Evolutionary conservation across 1,140 invertebrate species (phyloP).

Genomic region (Drosophila teissieri): DNA sequence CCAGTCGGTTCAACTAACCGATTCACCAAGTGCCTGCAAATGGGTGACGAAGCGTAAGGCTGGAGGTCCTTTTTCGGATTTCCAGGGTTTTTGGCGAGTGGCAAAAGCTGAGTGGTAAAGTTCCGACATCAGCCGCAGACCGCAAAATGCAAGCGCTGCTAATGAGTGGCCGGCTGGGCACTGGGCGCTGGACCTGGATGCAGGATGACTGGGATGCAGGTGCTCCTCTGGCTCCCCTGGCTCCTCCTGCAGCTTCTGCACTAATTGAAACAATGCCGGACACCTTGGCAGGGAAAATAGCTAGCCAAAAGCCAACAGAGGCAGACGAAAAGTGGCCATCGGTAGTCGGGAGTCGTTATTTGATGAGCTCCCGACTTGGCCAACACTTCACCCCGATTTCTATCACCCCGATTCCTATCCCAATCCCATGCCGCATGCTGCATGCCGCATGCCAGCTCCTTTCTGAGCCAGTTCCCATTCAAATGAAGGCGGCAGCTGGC

Average conservation of each 20-base stretch:
- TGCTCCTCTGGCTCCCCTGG: background rate
- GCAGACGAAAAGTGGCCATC: conserved; percentile 60
- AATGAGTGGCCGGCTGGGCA: conserved; percentile 60
- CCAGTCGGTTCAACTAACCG: conserved; percentile 6
- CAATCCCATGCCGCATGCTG: background rate
- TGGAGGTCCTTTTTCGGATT: conserved; percentile 1
- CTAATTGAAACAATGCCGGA: conserved; percentile 78
- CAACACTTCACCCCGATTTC: background rate
- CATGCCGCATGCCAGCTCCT: background rate
- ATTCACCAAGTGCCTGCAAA: conserved; percentile 7
- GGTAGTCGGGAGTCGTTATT: conserved; percentile 45
- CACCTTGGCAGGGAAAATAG: conserved; percentile 45
- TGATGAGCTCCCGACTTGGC: conserved; percentile 63
- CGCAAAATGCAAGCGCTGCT: conserved; percentile 73
- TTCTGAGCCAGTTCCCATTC: conserved; percentile 9
- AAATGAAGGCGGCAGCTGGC: conserved; percentile 65
- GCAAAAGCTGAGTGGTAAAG: conserved; percentile 6
- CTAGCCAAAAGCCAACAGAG: conserved; percentile 45
- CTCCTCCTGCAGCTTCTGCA: background rate
- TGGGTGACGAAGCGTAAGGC: conserved; percentile 34
- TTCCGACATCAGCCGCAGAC: conserved; percentile 48
- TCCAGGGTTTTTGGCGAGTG: background rate
- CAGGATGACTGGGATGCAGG: conserved; percentile 15
- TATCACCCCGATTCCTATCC: too few relatives aligned
- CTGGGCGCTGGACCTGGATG: background rate